Evolutionary conservation across 2,797 vertebrate species (phyloP), one percentile per base, ranked within the genome.

Genomic region (Mycteria americana): DNA sequence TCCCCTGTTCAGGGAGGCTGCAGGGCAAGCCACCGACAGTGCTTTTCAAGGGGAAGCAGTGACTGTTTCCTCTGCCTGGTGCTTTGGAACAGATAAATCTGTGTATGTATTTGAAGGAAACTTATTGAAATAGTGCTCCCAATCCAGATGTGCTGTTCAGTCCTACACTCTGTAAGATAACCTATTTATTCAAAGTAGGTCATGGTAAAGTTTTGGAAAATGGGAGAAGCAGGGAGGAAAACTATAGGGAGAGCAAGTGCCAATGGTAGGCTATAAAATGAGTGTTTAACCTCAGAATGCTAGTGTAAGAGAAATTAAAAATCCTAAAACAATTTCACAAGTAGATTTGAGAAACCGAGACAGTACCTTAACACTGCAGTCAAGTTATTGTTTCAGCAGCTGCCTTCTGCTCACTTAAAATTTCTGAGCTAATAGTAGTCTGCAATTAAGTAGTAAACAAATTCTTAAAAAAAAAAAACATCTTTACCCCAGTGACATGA

Each of bases 1-100:
- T 22, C 2, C 33, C 10, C 39, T 41, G 11, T 22, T 18, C 2
- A 1, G 13, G 30, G 27, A 65, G 9, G 59, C 37, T 79, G 17
- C 21, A 22, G 39, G 23, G 6, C 3, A 7, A 72, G 18, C 9
- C 35, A 64, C 8, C 0, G 0, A 7, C 3, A 31, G 39, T 13
- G 35, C 25, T 73, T 78, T 70, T 11, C n/a, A 56, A 60, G 23
- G 17, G 51, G 11, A 46, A 51, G 19, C 2, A 8, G 18, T 35
- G 33, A 31, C 10, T 1, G 2, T 82, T 92, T 62, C 8, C 18
- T 18, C 7, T 0, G 1, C 6, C 8, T 24, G 10, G 8, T 18
- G 18, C 3, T 5, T 5, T 68, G 27, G 59, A 85, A 76, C 9
- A 43, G 56, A 45, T 56, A 63, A 59, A 80, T 41, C 5, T 2